Conservation (phyloP, 2,113 vertebrate species). For the Pimephales promelas region DNA sequence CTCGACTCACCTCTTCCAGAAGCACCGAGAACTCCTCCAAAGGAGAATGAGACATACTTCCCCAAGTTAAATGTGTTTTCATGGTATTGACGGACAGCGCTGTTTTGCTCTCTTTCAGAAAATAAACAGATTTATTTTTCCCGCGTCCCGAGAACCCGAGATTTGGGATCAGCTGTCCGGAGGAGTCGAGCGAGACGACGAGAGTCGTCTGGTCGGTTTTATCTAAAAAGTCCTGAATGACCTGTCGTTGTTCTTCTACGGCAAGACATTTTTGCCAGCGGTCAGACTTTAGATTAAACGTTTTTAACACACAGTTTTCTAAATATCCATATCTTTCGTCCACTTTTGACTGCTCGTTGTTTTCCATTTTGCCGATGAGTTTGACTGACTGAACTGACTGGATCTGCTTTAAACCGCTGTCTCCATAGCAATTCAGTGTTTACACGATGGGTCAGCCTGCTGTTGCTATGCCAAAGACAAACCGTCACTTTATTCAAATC, state of each 20-base stretch:
- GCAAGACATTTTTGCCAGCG: conserved; percentile 78
- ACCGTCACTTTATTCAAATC: not conserved
- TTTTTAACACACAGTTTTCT: conserved; percentile 69
- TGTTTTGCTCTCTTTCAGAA: not conserved
- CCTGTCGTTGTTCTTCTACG: conserved; percentile 67
- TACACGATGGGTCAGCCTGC: conserved; percentile 55
- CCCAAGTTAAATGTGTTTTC: not conserved
- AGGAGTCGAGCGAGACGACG: conserved; percentile 68
- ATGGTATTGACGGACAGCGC: not conserved
- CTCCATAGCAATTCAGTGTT: conserved; percentile 74
- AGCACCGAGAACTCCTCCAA: not conserved
- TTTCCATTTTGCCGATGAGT: conserved; percentile 55
- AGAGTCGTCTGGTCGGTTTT: conserved; percentile 62
- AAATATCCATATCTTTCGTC: conserved; percentile 75
- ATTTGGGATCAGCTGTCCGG: conserved; percentile 69
- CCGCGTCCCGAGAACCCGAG: conserved; percentile 51
- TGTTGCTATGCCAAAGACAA: conserved; percentile 62
- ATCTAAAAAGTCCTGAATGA: conserved; percentile 78
- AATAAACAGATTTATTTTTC: conserved; percentile 30
- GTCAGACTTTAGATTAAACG: conserved; percentile 74
- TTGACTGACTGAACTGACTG: conserved; percentile 18
- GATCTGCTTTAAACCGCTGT: conserved; percentile 59
- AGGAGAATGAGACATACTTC: not conserved
- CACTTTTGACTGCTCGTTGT: conserved; percentile 56
- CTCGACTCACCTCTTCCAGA: not conserved